A percentile compares a stretch with the other conserved stretches of the same genome.
phyloP scores from a whole-genome alignment of 2,113 vertebrate genomes.

The Ginglymostoma cirratum region DNA sequence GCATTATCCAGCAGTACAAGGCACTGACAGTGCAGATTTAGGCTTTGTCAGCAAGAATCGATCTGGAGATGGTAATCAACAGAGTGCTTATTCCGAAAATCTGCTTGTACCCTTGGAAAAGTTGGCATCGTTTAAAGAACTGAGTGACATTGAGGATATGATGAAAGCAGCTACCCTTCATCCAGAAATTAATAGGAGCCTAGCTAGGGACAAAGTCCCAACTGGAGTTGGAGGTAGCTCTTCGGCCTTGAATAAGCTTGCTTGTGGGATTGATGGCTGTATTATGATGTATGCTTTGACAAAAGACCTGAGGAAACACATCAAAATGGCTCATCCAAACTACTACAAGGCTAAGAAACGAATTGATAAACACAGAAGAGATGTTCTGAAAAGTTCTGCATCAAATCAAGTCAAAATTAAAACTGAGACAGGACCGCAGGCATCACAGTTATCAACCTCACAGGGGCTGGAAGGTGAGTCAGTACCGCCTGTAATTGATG shows the following conservation, averaged over 20 bases:
- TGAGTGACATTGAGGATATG: conserved; percentile 35
- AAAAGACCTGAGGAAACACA: conserved; percentile 75
- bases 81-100: conserved; percentile 25
- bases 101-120: conserved; percentile 23
- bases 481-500: background rate
- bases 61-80: background rate
- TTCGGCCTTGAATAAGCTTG: conserved; percentile 58
- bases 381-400: background rate
- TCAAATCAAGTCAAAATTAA: background rate
- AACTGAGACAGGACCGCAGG: background rate
- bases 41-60: background rate
- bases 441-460: background rate
- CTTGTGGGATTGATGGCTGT: conserved; percentile 81
- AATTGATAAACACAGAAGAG: background rate
- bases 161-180: conserved; percentile 33
- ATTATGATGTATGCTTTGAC: conserved; percentile 75
- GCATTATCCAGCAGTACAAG: background rate
- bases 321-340: conserved; percentile 70
- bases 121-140: conserved; percentile 30
- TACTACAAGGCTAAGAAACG: conserved; percentile 11
- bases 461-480: background rate
- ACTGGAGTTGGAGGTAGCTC: background rate
- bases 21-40: background rate
- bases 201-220: background rate
- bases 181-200: conserved; percentile 12